A percentile compares a stretch with the other conserved stretches of the same genome.
phyloP scores from a whole-genome alignment of 2,797 vertebrate genomes.

The Malurus leucopterus region DNA sequence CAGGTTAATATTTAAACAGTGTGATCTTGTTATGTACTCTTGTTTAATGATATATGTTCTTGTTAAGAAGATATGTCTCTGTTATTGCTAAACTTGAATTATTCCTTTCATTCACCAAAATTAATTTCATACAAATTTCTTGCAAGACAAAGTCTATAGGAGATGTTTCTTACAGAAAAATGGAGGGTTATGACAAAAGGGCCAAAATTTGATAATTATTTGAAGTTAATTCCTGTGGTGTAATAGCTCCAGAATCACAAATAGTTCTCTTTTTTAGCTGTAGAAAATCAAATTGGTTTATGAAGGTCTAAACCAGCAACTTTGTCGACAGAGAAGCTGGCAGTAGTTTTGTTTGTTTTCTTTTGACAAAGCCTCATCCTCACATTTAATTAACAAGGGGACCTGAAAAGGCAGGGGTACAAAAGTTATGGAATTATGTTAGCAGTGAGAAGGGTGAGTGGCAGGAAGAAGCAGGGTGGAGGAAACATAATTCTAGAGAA shows the following conservation, averaged over 20 bases:
- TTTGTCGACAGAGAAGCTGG: not conserved
- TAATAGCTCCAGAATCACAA: not conserved
- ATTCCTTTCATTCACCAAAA: not conserved
- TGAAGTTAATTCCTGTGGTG: not conserved
- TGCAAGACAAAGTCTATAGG: not conserved
- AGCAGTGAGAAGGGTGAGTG: not conserved
- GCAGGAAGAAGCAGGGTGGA: not conserved
- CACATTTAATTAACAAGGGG: not conserved
- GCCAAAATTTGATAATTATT: not conserved
- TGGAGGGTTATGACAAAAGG: not conserved
- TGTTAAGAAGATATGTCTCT: not conserved
- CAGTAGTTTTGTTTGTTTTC: not conserved
- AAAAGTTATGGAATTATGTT: not conserved
- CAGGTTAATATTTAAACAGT: not conserved
- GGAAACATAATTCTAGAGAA: not conserved
- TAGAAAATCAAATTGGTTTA: not conserved
- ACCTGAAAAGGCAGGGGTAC: not conserved
- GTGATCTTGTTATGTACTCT: not conserved
- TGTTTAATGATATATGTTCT: not conserved
- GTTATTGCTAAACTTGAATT: not conserved
- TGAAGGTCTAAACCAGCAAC: not conserved
- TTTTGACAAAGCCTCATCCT: not conserved
- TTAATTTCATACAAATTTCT: not conserved
- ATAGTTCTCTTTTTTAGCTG: not conserved
- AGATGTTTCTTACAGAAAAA: not conserved